These are phyloP conservation scores for Penaeus indicus DNA, from an alignment of 1,140 invertebrate species.

Conservation along the genomic window DNA sequence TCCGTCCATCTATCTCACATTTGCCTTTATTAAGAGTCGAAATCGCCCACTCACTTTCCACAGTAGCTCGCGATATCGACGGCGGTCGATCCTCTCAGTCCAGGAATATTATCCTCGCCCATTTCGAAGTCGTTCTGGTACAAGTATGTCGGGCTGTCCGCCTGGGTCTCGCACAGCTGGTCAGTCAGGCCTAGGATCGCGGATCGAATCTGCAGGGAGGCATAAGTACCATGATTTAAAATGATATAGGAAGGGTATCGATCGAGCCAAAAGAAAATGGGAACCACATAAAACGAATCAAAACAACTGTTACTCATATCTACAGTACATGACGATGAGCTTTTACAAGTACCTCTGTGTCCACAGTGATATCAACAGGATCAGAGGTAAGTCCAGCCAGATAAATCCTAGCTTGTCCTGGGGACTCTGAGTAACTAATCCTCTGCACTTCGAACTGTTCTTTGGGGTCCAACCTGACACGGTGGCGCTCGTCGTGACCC, in stretches of 20 bases:
- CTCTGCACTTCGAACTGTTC: slow-evolving; percentile 19
- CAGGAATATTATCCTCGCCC: neutral
- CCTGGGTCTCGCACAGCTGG: neutral
- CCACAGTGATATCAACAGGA: slow-evolving; percentile 1
- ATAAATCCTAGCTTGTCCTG: slow-evolving; percentile 1
- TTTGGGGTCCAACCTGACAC: neutral
- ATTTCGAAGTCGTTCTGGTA: neutral
- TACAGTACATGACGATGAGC: too few species aligned
- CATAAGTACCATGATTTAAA: neutral
- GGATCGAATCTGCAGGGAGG: neutral
- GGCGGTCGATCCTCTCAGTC: neutral
- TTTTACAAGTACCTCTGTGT: neutral
- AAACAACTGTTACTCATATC: too few species aligned
- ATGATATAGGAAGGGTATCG: too few species aligned
- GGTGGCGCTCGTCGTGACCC: neutral
- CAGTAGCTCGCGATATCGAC: neutral
- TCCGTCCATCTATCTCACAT: neutral
- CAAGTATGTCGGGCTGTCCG: neutral
- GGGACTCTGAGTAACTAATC: neutral
- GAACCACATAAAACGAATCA: too few species aligned
- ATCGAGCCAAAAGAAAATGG: too few species aligned
- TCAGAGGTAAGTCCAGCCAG: slow-evolving; percentile 1
- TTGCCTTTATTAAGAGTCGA: neutral
- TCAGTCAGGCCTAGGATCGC: neutral
- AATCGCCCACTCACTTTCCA: slow-evolving; percentile 23